phyloP scores from a whole-genome alignment of 30 jellyfish, hydroid and myxozoan species.

The Sanderia malayensis region DNA sequence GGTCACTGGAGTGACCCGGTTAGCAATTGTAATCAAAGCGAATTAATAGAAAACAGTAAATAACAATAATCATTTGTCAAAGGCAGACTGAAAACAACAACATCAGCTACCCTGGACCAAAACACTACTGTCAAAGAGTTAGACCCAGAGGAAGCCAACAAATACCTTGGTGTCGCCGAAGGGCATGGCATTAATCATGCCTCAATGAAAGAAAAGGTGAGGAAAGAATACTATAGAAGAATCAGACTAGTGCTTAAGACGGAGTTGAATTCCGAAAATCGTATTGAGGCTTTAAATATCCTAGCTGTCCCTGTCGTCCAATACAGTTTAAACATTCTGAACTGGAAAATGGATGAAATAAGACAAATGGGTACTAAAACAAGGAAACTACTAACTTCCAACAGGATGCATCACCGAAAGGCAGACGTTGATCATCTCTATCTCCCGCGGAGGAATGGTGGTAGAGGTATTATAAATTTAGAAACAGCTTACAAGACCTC shows the following conservation, averaged over 20 bases:
- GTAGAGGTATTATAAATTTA: slow-evolving; percentile 22
- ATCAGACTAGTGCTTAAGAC: slow-evolving; percentile 24
- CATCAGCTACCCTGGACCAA: neutral
- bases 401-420: slow-evolving; percentile 30
- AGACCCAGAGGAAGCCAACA: too few species aligned
- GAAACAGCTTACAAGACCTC: slow-evolving; percentile 10
- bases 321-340: slow-evolving; percentile 21
- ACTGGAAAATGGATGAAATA: slow-evolving; percentile 24
- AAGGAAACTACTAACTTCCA: slow-evolving; percentile 13
- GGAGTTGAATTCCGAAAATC: slow-evolving; percentile 13
- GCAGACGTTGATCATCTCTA: slow-evolving; percentile 23
- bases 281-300: slow-evolving; percentile 33
- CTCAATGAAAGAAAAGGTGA: slow-evolving; percentile 2
- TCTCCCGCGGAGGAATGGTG: slow-evolving; percentile 16
- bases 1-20: too few species aligned
- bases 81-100: too few species aligned
- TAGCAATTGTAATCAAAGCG: too few species aligned
- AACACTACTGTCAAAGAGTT: neutral
- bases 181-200: too few species aligned
- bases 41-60: too few species aligned
- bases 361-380: slow-evolving; percentile 18
- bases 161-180: too few species aligned
- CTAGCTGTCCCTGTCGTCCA: slow-evolving; percentile 30
- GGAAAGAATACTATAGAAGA: slow-evolving; percentile 39
- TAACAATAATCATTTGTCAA: too few species aligned